Percentiles rank a stretch among this genome's conserved stretches.
phyloP scores from a whole-genome alignment of 2,113 vertebrate species.

The Hippocampus zosterae region DNA sequence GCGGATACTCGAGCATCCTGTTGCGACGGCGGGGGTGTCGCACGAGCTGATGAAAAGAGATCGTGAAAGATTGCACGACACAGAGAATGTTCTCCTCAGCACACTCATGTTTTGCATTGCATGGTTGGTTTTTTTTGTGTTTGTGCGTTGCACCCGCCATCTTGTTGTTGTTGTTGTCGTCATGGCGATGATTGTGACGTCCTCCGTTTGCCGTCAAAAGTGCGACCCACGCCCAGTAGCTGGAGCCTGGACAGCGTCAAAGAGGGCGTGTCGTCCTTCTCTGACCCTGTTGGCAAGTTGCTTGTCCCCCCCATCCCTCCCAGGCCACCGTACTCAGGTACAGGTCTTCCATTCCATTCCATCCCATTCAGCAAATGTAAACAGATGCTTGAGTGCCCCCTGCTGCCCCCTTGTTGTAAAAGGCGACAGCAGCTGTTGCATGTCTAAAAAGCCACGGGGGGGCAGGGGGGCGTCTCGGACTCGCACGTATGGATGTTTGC shows the following conservation, averaged over 20 bases:
- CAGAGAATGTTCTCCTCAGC: background rate
- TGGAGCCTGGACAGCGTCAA: slow-evolving; percentile 97
- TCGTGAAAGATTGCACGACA: too few relatives aligned
- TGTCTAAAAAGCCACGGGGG: slow-evolving; percentile 45
- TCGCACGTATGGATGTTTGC: slow-evolving; percentile 44
- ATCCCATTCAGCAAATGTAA: slow-evolving; percentile 20
- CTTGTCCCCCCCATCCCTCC: slow-evolving; percentile 91
- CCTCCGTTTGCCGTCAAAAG: slow-evolving; percentile 71
- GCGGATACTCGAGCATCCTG: background rate
- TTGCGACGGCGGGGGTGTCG: too few relatives aligned
- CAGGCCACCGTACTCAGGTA: slow-evolving; percentile 89
- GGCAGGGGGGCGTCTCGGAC: slow-evolving; percentile 25
- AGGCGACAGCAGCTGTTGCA: slow-evolving; percentile 50
- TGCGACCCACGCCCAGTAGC: slow-evolving; percentile 88
- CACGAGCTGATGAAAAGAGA: background rate
- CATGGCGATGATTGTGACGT: slow-evolving; percentile 23
- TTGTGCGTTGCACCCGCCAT: slow-evolving; percentile 13
- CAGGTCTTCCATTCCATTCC: slow-evolving; percentile 73
- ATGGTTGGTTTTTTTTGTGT: background rate
- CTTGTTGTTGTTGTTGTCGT: slow-evolving; percentile 34
- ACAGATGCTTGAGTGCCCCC: slow-evolving; percentile 32
- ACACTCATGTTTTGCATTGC: background rate
- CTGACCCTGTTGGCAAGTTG: slow-evolving; percentile 84
- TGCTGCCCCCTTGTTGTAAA: slow-evolving; percentile 22
- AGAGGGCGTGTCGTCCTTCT: slow-evolving; percentile 78